A percentile compares a stretch with the other conserved stretches of the same genome.
Evolutionary conservation across 2,888 invertebrate genomes (phyloP).

Genomic region (Empis stercorea): DNA sequence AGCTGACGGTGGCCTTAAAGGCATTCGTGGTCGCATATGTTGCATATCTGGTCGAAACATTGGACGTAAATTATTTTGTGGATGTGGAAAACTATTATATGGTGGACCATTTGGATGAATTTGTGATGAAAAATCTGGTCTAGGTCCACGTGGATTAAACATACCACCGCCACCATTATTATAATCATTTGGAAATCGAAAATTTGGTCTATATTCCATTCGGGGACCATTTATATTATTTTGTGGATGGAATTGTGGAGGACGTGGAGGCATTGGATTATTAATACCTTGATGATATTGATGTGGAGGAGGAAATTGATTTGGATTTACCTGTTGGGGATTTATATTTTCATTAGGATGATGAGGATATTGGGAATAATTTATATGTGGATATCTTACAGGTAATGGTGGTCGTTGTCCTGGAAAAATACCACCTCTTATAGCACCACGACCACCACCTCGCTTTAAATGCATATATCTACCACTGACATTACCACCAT

Average conservation of each 20-base stretch:
- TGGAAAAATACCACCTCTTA: constrained; percentile 20
- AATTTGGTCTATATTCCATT: constrained; percentile 14
- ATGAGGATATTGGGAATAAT: constrained; percentile 16
- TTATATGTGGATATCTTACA: constrained; percentile 9
- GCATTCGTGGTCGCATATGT: constrained; percentile 18
- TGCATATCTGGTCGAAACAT: constrained; percentile 20
- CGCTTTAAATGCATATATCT: constrained; percentile 19
- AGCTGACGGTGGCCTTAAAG: constrained; percentile 25
- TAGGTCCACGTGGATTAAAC: constrained; percentile 5
- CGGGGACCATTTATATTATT: constrained; percentile 12
- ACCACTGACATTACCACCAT: neutral
- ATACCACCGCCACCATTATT: neutral
- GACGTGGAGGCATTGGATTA: constrained; percentile 19
- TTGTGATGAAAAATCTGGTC: constrained; percentile 5
- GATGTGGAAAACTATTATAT: constrained; percentile 5
- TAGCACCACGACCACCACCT: constrained; percentile 18
- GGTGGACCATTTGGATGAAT: constrained; percentile 8
- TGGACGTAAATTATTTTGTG: constrained; percentile 11
- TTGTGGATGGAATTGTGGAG: constrained; percentile 19
- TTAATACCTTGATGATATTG: constrained; percentile 15
- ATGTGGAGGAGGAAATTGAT: constrained; percentile 11
- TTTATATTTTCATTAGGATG: constrained; percentile 18
- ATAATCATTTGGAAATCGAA: constrained; percentile 17
- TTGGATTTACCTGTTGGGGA: constrained; percentile 11
- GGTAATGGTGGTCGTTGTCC: constrained; percentile 22